Evolutionary conservation across 1,140 invertebrate genomes (phyloP).

Genomic region (Drosophila nebulosa): DNA sequence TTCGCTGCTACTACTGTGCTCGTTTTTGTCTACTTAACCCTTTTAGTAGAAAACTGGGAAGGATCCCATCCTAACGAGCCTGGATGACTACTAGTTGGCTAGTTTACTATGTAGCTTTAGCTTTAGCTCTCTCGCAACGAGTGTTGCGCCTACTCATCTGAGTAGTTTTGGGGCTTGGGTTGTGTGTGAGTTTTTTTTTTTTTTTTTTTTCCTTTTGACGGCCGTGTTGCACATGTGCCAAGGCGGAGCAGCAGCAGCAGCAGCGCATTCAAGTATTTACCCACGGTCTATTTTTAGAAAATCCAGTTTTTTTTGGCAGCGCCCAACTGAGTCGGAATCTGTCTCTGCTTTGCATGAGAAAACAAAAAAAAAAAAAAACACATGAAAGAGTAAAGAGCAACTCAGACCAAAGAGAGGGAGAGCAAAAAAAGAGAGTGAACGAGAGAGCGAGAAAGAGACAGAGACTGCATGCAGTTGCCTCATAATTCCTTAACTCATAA

Average conservation of each 20-base stretch:
- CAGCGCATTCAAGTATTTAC: constrained; percentile 74
- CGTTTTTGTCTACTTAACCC: background rate
- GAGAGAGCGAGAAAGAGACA: constrained; percentile 2
- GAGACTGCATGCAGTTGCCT: constrained; percentile 28
- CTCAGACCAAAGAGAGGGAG: too few relatives aligned
- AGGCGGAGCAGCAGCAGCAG: background rate
- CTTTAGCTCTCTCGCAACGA: background rate
- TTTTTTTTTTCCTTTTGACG: constrained; percentile 65
- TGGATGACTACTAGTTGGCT: background rate
- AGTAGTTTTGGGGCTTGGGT: constrained; percentile 13
- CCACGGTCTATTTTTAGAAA: constrained; percentile 80
- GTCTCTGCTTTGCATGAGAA: constrained; percentile 58
- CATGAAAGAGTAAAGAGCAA: background rate
- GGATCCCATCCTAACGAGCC: constrained; percentile 7
- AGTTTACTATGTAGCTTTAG: background rate
- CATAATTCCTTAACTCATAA: constrained; percentile 54
- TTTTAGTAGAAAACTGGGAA: constrained; percentile 6
- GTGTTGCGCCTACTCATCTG: constrained; percentile 17
- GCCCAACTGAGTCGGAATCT: constrained; percentile 15
- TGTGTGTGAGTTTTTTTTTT: constrained; percentile 34
- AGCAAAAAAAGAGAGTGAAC: background rate
- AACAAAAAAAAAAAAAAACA: too few relatives aligned
- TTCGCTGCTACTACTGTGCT: background rate
- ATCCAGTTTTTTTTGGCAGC: constrained; percentile 78
- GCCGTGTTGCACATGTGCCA: constrained; percentile 72